Evolutionary conservation across 2,797 vertebrate species (phyloP).

Genomic region (Molossus molossus): DNA sequence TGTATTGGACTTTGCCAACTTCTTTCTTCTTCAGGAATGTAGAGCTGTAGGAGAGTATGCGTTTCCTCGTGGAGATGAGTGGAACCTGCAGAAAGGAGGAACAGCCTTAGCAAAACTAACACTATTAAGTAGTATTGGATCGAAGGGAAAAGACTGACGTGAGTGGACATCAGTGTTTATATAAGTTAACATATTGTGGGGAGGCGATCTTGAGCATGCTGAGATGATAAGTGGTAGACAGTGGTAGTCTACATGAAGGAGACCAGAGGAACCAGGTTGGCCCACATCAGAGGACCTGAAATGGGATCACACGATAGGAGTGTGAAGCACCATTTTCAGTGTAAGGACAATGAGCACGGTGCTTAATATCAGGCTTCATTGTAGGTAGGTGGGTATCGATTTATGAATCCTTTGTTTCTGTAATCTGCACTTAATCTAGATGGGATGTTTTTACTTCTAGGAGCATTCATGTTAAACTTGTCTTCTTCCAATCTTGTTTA

Average conservation of each 20-base stretch:
- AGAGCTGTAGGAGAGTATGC: neutral
- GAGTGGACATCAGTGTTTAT: neutral
- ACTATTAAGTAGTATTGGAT: neutral
- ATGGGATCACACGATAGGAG: too few relatives aligned
- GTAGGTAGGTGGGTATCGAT: too few relatives aligned
- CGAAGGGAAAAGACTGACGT: neutral
- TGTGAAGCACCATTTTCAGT: fast-evolving
- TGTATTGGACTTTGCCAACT: neutral
- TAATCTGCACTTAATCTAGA: neutral
- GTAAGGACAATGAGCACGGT: neutral
- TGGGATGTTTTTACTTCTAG: neutral
- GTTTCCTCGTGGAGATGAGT: neutral
- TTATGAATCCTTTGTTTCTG: neutral
- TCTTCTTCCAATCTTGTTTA: neutral
- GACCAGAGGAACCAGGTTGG: neutral
- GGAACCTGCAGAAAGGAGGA: neutral
- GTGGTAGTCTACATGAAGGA: neutral
- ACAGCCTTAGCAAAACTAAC: neutral
- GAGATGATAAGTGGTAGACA: neutral
- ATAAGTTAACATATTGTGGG: neutral
- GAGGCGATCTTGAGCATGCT: neutral
- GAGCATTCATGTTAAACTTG: neutral
- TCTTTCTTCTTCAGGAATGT: neutral
- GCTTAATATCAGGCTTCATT: neutral
- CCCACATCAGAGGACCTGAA: neutral